Percentiles rank a stretch among this genome's conserved stretches.
phyloP scores from a whole-genome alignment of 2,888 invertebrate species.

The Ernsta delagoae region DNA sequence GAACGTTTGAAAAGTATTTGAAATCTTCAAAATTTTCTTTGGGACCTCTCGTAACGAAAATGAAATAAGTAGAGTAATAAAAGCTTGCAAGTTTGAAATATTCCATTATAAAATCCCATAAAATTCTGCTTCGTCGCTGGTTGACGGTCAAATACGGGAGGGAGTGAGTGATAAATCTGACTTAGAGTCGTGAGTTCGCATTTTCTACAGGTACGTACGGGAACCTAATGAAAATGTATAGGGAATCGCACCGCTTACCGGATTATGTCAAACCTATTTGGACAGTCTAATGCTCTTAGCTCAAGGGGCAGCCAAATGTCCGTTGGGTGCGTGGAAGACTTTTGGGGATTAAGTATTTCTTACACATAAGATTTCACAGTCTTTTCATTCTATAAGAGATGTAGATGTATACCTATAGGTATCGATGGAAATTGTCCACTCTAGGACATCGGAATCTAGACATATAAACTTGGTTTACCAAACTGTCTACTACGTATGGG shows the following conservation, averaged over 20 bases:
- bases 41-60: background rate
- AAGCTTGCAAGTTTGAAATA: conserved; percentile 5
- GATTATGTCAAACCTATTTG: conserved; percentile 23
- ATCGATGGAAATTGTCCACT: no score
- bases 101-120: conserved; percentile 10
- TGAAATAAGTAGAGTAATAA: background rate
- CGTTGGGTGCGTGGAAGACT: no score
- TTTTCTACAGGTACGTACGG: conserved; percentile 57
- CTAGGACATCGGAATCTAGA: no score
- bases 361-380: background rate
- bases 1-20: background rate
- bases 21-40: background rate
- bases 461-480: no score
- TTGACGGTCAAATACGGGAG: conserved; percentile 61
- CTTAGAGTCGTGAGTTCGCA: conserved; percentile 66
- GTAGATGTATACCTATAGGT: no score
- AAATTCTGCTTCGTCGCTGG: conserved; percentile 43
- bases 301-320: background rate
- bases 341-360: background rate
- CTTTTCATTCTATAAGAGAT: no score
- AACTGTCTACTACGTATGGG: no score
- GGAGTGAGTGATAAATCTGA: conserved; percentile 71
- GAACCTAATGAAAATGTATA: conserved; percentile 71
- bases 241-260: conserved; percentile 33
- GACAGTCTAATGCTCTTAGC: conserved; percentile 8